Evolutionary conservation across 92 coral and sea anemone genomes (phyloP).

Genomic region (Plumapathes pennacea): DNA sequence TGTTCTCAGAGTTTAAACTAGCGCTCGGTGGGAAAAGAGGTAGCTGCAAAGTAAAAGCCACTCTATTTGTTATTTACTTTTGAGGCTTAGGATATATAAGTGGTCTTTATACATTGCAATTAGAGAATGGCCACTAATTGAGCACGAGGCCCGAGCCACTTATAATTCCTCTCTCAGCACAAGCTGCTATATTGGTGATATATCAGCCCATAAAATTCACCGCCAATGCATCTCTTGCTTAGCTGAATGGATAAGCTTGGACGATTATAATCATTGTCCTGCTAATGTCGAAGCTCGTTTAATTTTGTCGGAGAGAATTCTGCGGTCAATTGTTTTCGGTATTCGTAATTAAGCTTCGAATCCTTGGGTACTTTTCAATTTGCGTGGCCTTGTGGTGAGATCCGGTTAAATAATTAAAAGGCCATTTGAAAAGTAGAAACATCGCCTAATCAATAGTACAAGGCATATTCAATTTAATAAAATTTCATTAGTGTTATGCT

Average conservation of each 20-base stretch:
- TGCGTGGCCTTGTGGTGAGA: slow-evolving; percentile 76
- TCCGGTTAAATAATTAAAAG: slow-evolving; percentile 96
- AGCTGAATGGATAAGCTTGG: slow-evolving; percentile 5
- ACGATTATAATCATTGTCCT: slow-evolving; percentile 18
- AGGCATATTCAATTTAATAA: slow-evolving; percentile 86
- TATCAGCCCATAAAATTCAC: background rate
- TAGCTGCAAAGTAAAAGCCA: slow-evolving; percentile 54
- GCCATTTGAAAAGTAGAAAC: slow-evolving; percentile 88
- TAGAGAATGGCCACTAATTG: slow-evolving; percentile 65
- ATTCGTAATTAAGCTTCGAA: slow-evolving; percentile 78
- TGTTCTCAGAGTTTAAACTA: slow-evolving; percentile 19
- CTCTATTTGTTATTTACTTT: slow-evolving; percentile 40
- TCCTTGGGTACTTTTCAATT: slow-evolving; percentile 85
- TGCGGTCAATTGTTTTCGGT: slow-evolving; percentile 62
- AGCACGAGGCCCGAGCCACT: slow-evolving; percentile 8
- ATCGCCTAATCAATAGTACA: slow-evolving; percentile 81
- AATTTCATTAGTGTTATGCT: slow-evolving; percentile 93
- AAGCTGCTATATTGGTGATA: background rate
- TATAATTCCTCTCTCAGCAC: background rate
- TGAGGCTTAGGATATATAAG: slow-evolving; percentile 49
- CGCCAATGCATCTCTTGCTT: background rate
- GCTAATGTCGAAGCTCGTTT: slow-evolving; percentile 44
- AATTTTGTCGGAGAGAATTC: slow-evolving; percentile 53
- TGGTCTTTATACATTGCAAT: slow-evolving; percentile 66
- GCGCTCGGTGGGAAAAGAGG: slow-evolving; percentile 29